Conservation (phyloP, 2,888 invertebrate species). For the Limnephilus marmoratus region DNA sequence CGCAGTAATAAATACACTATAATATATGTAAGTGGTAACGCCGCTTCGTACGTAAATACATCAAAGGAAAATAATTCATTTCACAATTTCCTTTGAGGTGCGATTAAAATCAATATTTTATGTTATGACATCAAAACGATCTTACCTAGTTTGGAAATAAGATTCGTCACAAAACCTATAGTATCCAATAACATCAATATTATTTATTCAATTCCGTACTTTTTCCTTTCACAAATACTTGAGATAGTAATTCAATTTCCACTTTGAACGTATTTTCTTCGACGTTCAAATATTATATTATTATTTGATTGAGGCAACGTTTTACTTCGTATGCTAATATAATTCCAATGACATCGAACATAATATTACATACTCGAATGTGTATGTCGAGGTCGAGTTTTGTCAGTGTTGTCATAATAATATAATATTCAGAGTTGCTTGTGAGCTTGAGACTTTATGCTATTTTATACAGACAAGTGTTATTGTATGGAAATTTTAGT, state of each 20-base stretch:
- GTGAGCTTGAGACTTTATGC: background rate
- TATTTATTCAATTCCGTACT: background rate
- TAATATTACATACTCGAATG: background rate
- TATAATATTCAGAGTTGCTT: background rate
- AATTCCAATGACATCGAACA: background rate
- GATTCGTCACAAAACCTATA: background rate
- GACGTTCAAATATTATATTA: background rate
- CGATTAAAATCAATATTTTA: too few species aligned
- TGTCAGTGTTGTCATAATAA: background rate
- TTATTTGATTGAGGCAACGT: background rate
- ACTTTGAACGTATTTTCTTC: background rate
- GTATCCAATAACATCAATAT: background rate
- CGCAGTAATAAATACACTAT: too few species aligned
- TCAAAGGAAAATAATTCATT: too few species aligned
- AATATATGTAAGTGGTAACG: too few species aligned
- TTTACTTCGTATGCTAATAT: conserved; percentile 6
- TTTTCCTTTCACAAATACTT: background rate
- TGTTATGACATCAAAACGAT: too few species aligned
- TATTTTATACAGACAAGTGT: background rate
- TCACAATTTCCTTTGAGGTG: too few species aligned
- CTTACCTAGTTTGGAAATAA: too few species aligned
- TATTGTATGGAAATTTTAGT: conserved; percentile 4
- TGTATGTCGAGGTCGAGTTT: background rate
- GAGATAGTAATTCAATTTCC: background rate
- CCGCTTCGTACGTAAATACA: too few species aligned